Evolutionary conservation across 2,113 vertebrate genomes (phyloP), one percentile per base, ranked within the genome.

Genomic region (Platysternon megacephalum): DNA sequence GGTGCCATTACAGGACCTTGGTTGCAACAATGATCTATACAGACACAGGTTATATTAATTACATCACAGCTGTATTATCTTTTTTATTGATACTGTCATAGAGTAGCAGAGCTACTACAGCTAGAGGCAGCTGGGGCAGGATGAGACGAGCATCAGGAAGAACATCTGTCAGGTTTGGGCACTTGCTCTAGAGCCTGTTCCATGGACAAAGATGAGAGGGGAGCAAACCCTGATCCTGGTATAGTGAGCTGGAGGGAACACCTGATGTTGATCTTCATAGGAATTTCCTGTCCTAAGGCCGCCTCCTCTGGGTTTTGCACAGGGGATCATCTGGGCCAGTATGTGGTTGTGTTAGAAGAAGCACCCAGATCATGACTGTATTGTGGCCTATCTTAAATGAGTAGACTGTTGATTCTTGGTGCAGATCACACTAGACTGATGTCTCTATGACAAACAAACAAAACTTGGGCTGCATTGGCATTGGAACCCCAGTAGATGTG

Each of bases 121-220:
- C 39, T 76, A 44, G 79, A 85, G 83, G 5, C 12, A 35, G 5
- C 0, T 16, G 17, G 9, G 8, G 19, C 52, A 49, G 2, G 14
- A 35, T 13, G n/a, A 21, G 79, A n/a, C n/a, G n/a, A 0, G 2
- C 22, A 89, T n/a, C 4, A 72, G 11, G 5, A 44, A 26, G 72
- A 44, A 44, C 10, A 42, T 44, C 0, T 2, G 11, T 42, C 42
- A 49, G 2, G 0, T 11, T 53, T n/a, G 7, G 2, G 55, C 4
- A 2, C 2, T n/a, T 84, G 12, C 51, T 42, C 83, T 9, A 2
- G 42, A 82, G 8, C 6, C 55, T 1, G 7, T 89, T 79, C n/a
- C 28, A 42, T 32, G 82, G 22, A 42, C 32, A 76, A 29, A 61
- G 1, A 2, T 49, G 55, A 11, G 16, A 87, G 1, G 0, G 2